These are phyloP conservation scores for Catagonus wagneri DNA, from an alignment of 2,113 vertebrate species.

Conservation along the genomic window DNA sequence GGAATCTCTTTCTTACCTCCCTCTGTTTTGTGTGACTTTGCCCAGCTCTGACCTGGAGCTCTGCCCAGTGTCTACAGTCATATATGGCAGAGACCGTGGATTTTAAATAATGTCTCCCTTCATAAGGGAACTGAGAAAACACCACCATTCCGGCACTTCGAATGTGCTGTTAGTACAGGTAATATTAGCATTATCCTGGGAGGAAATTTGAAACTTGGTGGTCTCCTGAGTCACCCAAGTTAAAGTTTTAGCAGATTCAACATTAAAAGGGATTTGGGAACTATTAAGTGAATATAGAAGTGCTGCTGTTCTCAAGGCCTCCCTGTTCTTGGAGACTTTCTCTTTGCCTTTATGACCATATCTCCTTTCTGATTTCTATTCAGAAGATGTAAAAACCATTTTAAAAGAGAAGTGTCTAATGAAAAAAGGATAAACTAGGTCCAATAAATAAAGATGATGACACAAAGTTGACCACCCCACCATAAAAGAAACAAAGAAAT, in stretches of 20 bases:
- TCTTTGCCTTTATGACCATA: neutral
- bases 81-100: slow-evolving; percentile 37
- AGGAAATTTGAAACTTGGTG: slow-evolving; percentile 73
- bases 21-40: slow-evolving; percentile 66
- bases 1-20: slow-evolving; percentile 50
- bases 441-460: neutral
- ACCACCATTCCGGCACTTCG: neutral
- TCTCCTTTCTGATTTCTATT: neutral
- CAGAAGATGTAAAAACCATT: neutral
- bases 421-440: neutral
- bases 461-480: neutral
- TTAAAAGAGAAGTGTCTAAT: neutral
- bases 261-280: slow-evolving; percentile 58
- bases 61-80: slow-evolving; percentile 65
- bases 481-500: neutral
- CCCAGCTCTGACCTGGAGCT: slow-evolving; percentile 72
- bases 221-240: slow-evolving; percentile 61
- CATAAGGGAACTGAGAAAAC: slow-evolving; percentile 61
- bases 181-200: slow-evolving; percentile 66
- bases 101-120: slow-evolving; percentile 79
- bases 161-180: slow-evolving; percentile 24
- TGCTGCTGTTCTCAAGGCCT: neutral
- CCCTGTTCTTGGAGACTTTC: neutral
- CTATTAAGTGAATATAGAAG: slow-evolving; percentile 8
- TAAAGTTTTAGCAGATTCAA: slow-evolving; percentile 69